phyloP scores from a whole-genome alignment of 2,113 vertebrate genomes.

The Empidonax traillii region DNA sequence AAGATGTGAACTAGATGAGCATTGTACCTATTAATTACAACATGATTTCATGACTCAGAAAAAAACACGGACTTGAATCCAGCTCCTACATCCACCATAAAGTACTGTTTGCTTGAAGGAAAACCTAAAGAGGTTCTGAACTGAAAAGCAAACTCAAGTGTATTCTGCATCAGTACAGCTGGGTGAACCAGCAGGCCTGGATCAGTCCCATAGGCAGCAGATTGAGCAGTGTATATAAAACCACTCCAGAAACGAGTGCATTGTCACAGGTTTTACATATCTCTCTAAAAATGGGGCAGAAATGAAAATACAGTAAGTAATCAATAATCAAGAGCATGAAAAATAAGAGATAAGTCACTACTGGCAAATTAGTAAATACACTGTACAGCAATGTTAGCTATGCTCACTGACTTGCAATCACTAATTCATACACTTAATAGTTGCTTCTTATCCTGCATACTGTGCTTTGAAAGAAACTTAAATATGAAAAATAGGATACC shows the following conservation, averaged over 20 bases:
- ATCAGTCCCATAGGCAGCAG: not conserved
- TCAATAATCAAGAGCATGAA: not conserved
- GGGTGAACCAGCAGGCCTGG: no score
- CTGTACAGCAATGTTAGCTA: not conserved
- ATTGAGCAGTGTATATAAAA: not conserved
- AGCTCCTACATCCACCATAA: not conserved
- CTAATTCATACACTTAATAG: not conserved
- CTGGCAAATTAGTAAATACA: not conserved
- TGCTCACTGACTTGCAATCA: not conserved
- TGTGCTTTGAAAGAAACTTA: not conserved
- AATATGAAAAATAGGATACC: not conserved
- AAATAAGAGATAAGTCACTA: not conserved
- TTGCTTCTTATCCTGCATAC: not conserved
- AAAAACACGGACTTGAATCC: not conserved
- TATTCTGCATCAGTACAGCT: not conserved
- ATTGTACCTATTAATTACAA: not conserved
- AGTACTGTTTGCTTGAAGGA: not conserved
- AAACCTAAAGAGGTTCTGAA: not conserved
- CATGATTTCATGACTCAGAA: not conserved
- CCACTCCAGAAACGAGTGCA: not conserved
- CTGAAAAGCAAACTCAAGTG: not conserved
- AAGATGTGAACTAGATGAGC: not conserved
- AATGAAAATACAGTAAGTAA: not conserved
- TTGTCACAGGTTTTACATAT: no score
- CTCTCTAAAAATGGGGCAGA: not conserved